A percentile compares a stretch with the other conserved stretches of the same genome.
phyloP scores from a whole-genome alignment of 2,113 vertebrate genomes.

The Mustelus asterias region DNA sequence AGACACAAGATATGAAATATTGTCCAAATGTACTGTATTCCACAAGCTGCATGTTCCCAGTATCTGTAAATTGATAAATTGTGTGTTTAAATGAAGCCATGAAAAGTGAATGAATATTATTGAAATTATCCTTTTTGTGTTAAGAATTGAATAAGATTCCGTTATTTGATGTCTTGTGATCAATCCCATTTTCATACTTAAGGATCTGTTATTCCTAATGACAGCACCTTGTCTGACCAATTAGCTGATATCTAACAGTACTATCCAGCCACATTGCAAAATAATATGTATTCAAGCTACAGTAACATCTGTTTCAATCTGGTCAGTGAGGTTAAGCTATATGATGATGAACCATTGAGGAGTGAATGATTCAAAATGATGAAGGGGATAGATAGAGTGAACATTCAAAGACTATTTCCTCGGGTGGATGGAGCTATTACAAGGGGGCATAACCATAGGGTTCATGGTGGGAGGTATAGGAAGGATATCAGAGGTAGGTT shows the following conservation, averaged over 20 bases:
- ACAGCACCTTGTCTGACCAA: neutral
- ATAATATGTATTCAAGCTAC: neutral
- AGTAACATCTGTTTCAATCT: neutral
- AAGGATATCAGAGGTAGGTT: no score
- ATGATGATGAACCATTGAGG: neutral
- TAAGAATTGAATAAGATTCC: neutral
- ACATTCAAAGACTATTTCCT: no score
- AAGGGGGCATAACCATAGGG: no score
- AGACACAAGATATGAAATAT: neutral
- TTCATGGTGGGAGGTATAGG: no score
- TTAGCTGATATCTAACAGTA: neutral
- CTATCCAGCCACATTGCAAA: neutral
- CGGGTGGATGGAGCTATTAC: no score
- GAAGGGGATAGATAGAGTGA: no score
- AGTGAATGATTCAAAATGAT: no score
- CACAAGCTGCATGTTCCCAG: neutral
- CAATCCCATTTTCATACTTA: no score
- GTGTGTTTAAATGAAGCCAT: neutral
- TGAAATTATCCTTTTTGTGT: no score
- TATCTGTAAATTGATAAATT: neutral
- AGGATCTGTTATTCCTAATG: neutral
- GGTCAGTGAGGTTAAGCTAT: neutral
- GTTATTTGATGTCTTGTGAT: neutral
- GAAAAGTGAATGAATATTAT: neutral
- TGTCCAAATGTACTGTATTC: neutral